Base-by-base conservation (phyloP, 2,888 invertebrate genomes). In the Callyntrura guangdongensis region DNA sequence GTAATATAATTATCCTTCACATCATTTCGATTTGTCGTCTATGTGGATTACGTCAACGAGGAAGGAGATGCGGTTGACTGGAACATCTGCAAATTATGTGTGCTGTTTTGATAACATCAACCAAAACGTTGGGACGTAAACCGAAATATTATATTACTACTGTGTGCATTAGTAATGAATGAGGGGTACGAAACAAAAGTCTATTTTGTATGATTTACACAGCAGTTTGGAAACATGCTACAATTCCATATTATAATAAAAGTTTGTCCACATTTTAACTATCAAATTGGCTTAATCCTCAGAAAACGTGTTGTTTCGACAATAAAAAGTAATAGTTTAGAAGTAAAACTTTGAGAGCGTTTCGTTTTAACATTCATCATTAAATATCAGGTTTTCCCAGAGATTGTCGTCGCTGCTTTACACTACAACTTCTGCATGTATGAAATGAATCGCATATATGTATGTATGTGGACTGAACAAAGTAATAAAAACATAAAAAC, bases 21-120 rank as follows among this genome's bases (percentile, higher is more conserved):
- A 47, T n/a, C n/a, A 47, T 3, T 69, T 17, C 12, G 8, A 12
- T 77, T 77, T 25, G 47, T 74, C 47, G 17, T 74, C 0, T n/a
- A n/a, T n/a, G n/a, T 36, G 36, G 2, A 74, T 17, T n/a, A 77
- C 53, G 53, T 77, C 49, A 77, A 47, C 20, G n/a, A 6, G 49
- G 22, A 77, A 77, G 87, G 79, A 87, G 87, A 87, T 87, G 36
- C 47, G 87, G 17, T 49, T 67, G 53, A 53, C 36, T 87, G 27
- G 27, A 22, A 47, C 27, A 56, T 79, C n/a, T 79, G 79, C 56
- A 56, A 79, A 56, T 79, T 79, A 56, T 53, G 56, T 27, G 11
- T 25, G 53, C 20, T 72, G 20, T 20, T 72, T 72, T 72, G 25
- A 72, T 72, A 72, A 64, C 9, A 36, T 64, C 9, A 47, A 17